Conservation (phyloP, 2,797 vertebrate species). For the Amniataba percoides region DNA sequence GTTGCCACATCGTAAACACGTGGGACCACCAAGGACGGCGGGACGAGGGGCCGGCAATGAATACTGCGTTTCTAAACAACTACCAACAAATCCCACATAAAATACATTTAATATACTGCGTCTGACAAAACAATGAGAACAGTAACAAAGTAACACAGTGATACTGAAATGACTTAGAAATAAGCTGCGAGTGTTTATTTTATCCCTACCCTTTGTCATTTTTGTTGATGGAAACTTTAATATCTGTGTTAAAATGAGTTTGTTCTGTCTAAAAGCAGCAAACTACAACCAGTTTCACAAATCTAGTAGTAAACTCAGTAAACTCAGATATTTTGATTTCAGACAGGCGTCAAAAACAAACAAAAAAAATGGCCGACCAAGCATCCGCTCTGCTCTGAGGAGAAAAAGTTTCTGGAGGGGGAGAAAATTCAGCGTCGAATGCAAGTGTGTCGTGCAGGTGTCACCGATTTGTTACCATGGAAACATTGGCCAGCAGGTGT, state of each 20-base stretch:
- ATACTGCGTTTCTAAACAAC: too few species aligned
- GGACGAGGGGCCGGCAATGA: too few species aligned
- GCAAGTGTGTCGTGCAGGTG: neutral
- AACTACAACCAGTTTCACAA: too few species aligned
- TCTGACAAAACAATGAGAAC: too few species aligned
- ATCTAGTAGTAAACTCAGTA: too few species aligned
- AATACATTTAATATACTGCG: too few species aligned
- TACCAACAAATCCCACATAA: too few species aligned
- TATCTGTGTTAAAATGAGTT: neutral
- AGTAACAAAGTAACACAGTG: too few species aligned
- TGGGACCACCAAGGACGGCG: too few species aligned
- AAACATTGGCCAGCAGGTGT: neutral
- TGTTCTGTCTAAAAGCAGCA: slow-evolving; percentile 4
- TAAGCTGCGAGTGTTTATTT: neutral
- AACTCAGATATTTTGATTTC: neutral
- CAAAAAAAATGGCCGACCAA: neutral
- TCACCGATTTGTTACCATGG: slow-evolving; percentile 9
- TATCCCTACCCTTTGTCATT: neutral
- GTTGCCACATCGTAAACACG: too few species aligned
- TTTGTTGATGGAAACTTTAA: neutral
- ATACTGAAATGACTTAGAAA: slow-evolving; percentile 1
- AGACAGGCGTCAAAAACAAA: neutral
- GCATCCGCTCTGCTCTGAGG: neutral
- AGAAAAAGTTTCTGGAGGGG: neutral
- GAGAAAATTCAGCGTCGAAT: neutral